Conservation (phyloP, 2,888 invertebrate genomes). For the Rhamnusium bicolor region DNA sequence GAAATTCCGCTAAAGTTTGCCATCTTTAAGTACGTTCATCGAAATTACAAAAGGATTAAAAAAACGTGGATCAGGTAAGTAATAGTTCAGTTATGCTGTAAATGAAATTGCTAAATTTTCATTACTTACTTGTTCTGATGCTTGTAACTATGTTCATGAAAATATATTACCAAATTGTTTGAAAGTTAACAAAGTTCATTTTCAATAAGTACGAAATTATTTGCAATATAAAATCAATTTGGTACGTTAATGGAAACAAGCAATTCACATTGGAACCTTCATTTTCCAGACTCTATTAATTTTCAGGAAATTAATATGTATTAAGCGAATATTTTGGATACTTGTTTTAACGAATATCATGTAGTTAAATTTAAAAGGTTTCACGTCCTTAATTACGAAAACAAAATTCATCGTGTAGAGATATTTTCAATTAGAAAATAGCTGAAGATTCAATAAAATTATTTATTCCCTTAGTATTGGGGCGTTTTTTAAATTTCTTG, state of each 20-base stretch:
- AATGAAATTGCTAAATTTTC: not conserved
- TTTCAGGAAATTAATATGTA: slow-evolving; percentile 15
- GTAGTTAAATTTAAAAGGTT: slow-evolving; percentile 2
- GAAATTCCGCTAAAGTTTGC: too few species aligned
- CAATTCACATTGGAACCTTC: slow-evolving; percentile 4
- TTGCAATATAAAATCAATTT: slow-evolving; percentile 19
- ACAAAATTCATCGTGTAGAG: not conserved
- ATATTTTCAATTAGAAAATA: not conserved
- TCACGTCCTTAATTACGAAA: not conserved
- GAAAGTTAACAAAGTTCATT: not conserved
- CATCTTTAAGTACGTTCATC: too few species aligned
- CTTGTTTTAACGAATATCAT: slow-evolving; percentile 16
- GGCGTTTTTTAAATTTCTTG: too few species aligned
- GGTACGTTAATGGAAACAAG: slow-evolving; percentile 1
- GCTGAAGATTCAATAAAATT: not conserved
- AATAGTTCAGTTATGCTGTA: not conserved
- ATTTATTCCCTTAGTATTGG: not conserved
- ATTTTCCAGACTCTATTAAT: slow-evolving; percentile 1
- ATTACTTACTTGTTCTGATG: not conserved
- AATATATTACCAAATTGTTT: not conserved
- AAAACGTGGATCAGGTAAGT: too few species aligned
- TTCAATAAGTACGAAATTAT: slow-evolving; percentile 12
- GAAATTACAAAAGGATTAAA: too few species aligned
- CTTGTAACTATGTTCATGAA: not conserved
- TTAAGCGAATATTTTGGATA: slow-evolving; percentile 22